Conservation (phyloP, 2,797 vertebrate genomes). For the Anguilla pacifica region DNA sequence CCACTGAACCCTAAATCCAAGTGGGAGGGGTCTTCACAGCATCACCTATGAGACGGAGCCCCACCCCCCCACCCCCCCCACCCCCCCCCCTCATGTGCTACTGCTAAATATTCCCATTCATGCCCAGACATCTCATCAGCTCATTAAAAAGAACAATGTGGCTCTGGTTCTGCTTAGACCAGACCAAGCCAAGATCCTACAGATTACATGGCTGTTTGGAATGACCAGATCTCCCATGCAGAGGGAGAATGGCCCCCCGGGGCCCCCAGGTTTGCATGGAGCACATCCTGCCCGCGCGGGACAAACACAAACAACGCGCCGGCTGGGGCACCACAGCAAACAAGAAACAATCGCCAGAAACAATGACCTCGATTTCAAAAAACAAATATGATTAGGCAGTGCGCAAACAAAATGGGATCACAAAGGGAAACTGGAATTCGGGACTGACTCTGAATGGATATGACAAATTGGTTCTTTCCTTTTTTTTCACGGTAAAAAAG, state of each 20-base stretch:
- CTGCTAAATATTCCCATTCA: neutral
- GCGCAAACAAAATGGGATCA: constrained; percentile 7
- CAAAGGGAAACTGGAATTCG: neutral
- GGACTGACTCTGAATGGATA: constrained; percentile 10
- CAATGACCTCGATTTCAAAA: constrained; percentile 30
- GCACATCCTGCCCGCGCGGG: neutral
- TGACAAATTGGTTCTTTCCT: neutral
- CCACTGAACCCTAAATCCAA: neutral
- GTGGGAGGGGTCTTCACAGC: neutral
- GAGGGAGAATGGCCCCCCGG: neutral
- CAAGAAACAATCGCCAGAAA: constrained; percentile 9
- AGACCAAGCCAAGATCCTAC: neutral
- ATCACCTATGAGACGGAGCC: neutral
- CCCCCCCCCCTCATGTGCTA: neutral
- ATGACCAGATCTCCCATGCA: neutral
- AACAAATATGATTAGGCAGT: neutral
- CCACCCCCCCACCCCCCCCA: neutral
- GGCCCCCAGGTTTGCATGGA: neutral
- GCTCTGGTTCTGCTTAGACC: constrained; percentile 22
- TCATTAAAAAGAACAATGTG: constrained; percentile 12
- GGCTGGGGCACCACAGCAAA: neutral
- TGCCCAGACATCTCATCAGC: neutral
- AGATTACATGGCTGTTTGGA: neutral
- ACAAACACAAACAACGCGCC: neutral
- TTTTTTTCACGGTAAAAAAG: neutral